These are phyloP conservation scores for Archocentrus centrarchus DNA, from an alignment of 2,113 vertebrate species.

Conservation along the genomic window DNA sequence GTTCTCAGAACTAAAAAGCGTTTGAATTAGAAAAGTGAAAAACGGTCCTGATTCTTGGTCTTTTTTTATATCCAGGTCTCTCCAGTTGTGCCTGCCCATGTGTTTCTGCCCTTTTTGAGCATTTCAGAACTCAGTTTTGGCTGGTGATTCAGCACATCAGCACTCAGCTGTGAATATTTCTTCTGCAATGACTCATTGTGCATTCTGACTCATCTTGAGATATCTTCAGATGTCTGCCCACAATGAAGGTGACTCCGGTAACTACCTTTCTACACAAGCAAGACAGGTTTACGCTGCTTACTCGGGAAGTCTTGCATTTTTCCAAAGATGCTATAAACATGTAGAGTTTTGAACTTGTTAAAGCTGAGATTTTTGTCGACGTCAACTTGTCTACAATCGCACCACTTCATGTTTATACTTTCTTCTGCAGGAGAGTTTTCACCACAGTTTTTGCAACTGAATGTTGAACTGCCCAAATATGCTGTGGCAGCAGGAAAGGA, in stretches of 20 bases:
- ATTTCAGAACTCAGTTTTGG: slow-evolving; percentile 30
- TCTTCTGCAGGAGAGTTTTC: too few species aligned
- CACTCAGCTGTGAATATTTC: slow-evolving; percentile 48
- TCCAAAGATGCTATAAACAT: background rate
- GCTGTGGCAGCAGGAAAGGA: too few species aligned
- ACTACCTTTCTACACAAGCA: background rate
- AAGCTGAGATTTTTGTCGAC: too few species aligned
- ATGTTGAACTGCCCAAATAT: too few species aligned
- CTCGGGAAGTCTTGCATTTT: background rate
- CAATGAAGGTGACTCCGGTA: slow-evolving; percentile 51
- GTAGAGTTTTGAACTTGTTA: background rate
- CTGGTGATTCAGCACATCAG: slow-evolving; percentile 46
- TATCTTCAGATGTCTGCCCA: slow-evolving; percentile 54
- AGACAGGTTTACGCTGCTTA: background rate
- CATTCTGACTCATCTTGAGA: slow-evolving; percentile 45
- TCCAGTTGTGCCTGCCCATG: slow-evolving; percentile 13
- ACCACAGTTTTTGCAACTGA: too few species aligned
- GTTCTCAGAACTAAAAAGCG: background rate
- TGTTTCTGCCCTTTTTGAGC: background rate
- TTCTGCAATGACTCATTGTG: slow-evolving; percentile 40
- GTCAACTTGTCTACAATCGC: too few species aligned
- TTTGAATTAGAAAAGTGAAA: slow-evolving; percentile 22
- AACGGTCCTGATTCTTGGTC: background rate
- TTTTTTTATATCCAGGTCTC: slow-evolving; percentile 6
- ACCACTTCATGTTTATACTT: too few species aligned